phyloP scores from a whole-genome alignment of 1,140 invertebrate genomes.

The Drosophila kohkoa region DNA sequence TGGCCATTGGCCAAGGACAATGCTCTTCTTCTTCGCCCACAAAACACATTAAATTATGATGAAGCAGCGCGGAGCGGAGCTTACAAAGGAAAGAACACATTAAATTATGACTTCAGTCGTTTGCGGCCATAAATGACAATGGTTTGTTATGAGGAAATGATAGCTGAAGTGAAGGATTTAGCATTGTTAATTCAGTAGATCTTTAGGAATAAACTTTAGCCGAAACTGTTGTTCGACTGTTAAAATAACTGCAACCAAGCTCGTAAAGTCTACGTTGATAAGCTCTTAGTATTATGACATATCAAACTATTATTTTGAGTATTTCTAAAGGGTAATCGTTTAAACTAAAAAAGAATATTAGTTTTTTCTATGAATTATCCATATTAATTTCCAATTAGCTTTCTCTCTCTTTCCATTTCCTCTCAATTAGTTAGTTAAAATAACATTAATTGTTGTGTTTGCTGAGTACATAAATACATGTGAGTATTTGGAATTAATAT shows the following conservation, averaged over 20 bases:
- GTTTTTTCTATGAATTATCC: too few species aligned
- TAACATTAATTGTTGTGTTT: not conserved
- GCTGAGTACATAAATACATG: not conserved
- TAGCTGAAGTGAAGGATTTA: slow-evolving; percentile 56
- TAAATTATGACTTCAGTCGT: slow-evolving; percentile 70
- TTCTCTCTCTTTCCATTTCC: too few species aligned
- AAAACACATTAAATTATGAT: slow-evolving; percentile 17
- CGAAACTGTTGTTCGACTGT: slow-evolving; percentile 11
- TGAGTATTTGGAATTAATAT: not conserved
- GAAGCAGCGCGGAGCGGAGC: not conserved
- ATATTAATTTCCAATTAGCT: too few species aligned
- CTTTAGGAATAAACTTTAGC: not conserved
- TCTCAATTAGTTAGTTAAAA: not conserved
- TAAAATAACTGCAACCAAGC: slow-evolving; percentile 17
- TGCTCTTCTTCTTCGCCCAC: not conserved
- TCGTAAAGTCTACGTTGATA: slow-evolving; percentile 16
- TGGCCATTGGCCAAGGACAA: slow-evolving; percentile 15
- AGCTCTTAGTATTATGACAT: slow-evolving; percentile 7
- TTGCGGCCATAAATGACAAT: slow-evolving; percentile 59
- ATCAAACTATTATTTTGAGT: slow-evolving; percentile 18
- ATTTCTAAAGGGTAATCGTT: not conserved
- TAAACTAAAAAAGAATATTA: too few species aligned
- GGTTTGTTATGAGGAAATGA: slow-evolving; percentile 50
- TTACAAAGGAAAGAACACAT: slow-evolving; percentile 23
- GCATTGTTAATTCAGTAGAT: slow-evolving; percentile 30